Base-by-base conservation (phyloP, 2,888 invertebrate genomes). In the Cheilosia variabilis region DNA sequence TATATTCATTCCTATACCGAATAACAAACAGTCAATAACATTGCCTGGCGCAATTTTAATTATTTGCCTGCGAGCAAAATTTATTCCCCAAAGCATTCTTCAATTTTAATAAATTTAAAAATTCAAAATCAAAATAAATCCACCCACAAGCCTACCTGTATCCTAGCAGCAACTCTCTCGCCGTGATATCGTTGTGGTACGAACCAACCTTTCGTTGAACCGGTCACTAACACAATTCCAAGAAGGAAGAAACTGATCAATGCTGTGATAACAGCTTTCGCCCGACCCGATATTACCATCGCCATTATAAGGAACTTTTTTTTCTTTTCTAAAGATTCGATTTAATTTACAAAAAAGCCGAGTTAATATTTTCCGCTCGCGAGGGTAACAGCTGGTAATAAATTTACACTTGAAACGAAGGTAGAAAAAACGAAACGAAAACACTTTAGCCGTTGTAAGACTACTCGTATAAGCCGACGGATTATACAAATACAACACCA, bases 271-370 rank as follows among this genome's bases (percentile, higher is more conserved):
- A 95, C 94, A 91, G 93, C 94, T 93, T 94, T 94, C 65, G 93
- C 93, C 88, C 94, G 94, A 91, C 94, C 93, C 87, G 95, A 95
- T 89, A 95, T 93, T 90, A 95, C 95, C 94, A 95, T 94, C 88
- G 95, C 95, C 95, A 95, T 95, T 89, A 90, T 82, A 53, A 73
- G 80, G 63, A 69, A 79, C 81, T 84, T 69, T 65, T 58, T 45
- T 69, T 58, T 65, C 13, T 81, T 57, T 72, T 57, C 17, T 47
- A 22, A 22, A 27, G 17, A 45, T 68, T 31, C 15, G 41, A 50
- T 34, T 53, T 37, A 62, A 68, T 45, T 60, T 60, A 15, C 5
- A 43, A 72, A 55, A 47, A 60, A 31, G 60, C 52, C 37, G 58
- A 52, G 13, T 15, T 52, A 13, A 22, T 52, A 24, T 24, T 22